Conservation (phyloP, 2,888 invertebrate genomes). For the Drosophila imparisetae region DNA sequence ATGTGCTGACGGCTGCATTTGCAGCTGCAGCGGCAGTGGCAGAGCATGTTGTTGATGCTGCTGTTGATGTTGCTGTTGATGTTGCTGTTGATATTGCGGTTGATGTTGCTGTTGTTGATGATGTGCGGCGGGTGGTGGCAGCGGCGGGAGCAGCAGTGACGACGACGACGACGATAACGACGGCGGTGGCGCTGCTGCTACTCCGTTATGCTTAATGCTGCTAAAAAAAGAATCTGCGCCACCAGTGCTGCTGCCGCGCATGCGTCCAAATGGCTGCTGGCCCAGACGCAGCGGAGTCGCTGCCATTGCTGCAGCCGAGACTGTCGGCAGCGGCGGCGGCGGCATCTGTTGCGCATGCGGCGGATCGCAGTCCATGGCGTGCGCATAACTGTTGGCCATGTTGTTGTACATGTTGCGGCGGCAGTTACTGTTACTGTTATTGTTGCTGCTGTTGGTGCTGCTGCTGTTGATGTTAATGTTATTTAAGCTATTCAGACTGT, state of each 20-base stretch:
- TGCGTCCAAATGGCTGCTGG: constrained; percentile 52
- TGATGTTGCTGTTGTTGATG: constrained; percentile 50
- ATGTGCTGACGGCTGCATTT: constrained; percentile 52
- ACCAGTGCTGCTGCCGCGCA: constrained; percentile 43
- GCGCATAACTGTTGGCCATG: constrained; percentile 82
- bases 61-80: neutral
- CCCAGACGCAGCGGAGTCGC: constrained; percentile 42
- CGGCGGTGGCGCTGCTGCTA: constrained; percentile 51
- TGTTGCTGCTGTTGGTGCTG: constrained; percentile 51
- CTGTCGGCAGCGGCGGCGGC: constrained; percentile 62
- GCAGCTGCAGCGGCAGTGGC: constrained; percentile 44
- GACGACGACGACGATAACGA: constrained; percentile 26
- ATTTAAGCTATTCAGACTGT: constrained; percentile 77
- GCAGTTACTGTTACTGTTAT: constrained; percentile 57
- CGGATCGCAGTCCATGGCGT: constrained; percentile 92
- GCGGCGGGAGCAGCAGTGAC: constrained; percentile 37
- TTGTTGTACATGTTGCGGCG: constrained; percentile 51
- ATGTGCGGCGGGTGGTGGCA: constrained; percentile 59
- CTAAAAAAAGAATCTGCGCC: constrained; percentile 42
- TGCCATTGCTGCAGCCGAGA: constrained; percentile 41
- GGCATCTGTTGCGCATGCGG: constrained; percentile 84
- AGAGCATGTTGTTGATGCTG: constrained; percentile 39
- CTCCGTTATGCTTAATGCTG: constrained; percentile 67
- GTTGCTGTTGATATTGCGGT: neutral
- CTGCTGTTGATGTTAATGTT: constrained; percentile 58